Evolutionary conservation across 2,888 invertebrate genomes (phyloP).

Genomic region (Tiliacea aurago): DNA sequence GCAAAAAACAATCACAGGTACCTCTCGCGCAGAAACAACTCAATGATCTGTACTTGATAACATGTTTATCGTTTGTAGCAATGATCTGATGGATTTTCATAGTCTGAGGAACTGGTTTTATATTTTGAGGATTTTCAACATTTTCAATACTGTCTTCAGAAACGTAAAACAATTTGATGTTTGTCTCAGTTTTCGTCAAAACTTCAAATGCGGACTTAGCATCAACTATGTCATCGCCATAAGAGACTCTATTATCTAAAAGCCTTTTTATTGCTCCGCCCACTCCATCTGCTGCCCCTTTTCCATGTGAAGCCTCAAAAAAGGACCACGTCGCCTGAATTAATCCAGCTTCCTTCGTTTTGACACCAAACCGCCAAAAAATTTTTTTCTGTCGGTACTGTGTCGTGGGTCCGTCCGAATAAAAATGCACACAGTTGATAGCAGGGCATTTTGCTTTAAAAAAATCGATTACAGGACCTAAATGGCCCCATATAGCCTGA

Average conservation of each 20-base stretch:
- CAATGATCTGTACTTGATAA: background rate
- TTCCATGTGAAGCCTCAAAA: conserved; percentile 4
- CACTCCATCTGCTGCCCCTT: conserved; percentile 7
- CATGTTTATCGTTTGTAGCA: conserved; percentile 5
- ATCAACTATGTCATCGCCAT: background rate
- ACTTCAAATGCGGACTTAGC: conserved; percentile 6
- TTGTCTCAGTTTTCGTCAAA: conserved; percentile 3
- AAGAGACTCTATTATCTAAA: conserved; percentile 6
- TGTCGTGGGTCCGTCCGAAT: background rate
- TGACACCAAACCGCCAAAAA: background rate
- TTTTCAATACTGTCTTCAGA: background rate
- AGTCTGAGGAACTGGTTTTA: background rate
- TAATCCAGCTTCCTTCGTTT: background rate
- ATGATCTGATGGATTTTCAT: conserved; percentile 6
- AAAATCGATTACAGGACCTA: background rate
- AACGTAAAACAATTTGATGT: background rate
- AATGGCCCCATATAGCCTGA: conserved; percentile 1
- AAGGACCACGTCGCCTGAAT: conserved; percentile 7
- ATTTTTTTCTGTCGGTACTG: too few relatives aligned
- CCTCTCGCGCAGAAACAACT: background rate
- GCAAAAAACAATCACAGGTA: conserved; percentile 2
- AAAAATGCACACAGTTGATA: background rate
- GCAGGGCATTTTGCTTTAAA: conserved; percentile 1
- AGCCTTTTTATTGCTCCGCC: background rate
- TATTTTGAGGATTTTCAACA: background rate